phyloP scores from a whole-genome alignment of 2,888 invertebrate species.

The Lasioglossum marginatum region DNA sequence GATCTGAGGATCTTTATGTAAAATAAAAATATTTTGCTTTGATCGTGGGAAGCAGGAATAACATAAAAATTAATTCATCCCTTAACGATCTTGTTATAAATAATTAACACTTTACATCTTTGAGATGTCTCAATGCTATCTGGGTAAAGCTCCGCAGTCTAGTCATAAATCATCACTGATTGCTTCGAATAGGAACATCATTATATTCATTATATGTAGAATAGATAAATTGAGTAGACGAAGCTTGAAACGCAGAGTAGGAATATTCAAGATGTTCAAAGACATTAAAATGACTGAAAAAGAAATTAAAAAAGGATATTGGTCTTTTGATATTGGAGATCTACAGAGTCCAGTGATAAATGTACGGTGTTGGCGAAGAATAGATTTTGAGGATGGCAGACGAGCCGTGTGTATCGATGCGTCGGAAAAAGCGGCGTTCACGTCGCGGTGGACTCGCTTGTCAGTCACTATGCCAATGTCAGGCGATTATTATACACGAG shows the following conservation, averaged over 20 bases:
- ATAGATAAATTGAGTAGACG: neutral
- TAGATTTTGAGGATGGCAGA: neutral
- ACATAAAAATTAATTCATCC: too few relatives aligned
- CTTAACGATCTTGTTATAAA: too few relatives aligned
- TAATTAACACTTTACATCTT: too few relatives aligned
- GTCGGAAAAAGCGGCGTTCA: neutral
- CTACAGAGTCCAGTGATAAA: neutral
- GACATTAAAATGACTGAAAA: too few relatives aligned
- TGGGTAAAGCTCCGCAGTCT: too few relatives aligned
- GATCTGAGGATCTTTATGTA: too few relatives aligned
- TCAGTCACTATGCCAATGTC: conserved; percentile 49
- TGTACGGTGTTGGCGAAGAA: neutral
- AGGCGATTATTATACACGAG: conserved; percentile 44
- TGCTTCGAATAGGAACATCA: neutral
- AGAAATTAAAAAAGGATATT: too few relatives aligned
- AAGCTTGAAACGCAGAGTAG: neutral
- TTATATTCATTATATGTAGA: too few relatives aligned
- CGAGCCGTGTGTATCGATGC: neutral
- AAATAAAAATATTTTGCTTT: too few relatives aligned
- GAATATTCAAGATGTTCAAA: neutral
- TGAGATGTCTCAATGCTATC: too few relatives aligned
- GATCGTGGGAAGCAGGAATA: too few relatives aligned
- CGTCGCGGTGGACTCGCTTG: neutral
- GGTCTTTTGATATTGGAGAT: neutral
- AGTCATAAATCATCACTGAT: neutral